Base-by-base conservation (phyloP, 2,113 vertebrate genomes). In the Sebastes fasciatus region DNA sequence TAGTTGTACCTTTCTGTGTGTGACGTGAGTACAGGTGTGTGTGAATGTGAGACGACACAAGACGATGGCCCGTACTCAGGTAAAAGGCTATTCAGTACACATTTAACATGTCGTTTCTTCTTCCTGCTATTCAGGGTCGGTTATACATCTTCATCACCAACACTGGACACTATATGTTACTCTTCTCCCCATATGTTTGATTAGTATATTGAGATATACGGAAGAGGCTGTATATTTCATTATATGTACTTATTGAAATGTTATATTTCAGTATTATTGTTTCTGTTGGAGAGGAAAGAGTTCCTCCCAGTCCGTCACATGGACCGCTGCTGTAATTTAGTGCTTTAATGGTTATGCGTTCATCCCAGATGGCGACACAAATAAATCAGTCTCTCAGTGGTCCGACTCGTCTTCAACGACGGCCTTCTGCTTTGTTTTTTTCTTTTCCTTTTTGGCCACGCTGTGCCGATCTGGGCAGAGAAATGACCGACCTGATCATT, bases 311-410 rank as follows among this genome's bases (percentile, higher is more conserved):
- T 34, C 34, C 34, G 34, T 34, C 34, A 34, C 60, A 49, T 55
- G 80, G 75, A 81, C 82, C 60, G 69, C 84, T 86, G 84, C 86
- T 94, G 91, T 93, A 89, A 86, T 87, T 89, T 90, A 82, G 51
- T 69, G 86, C 90, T 92, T 91, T 79, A 76, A 71, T 82, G 75
- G 66, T 84, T 73, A 62, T 83, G 77, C 34, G 82, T 82, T 66
- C 17, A 69, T n/a, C 67, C 61, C 66, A 60, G 34, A 9, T 66
- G 76, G 49, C 34, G 40, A 74, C 77, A 21, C 42, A 48, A 34
- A 34, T 34, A 34, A 34, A 34, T 34, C 34, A 34, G 34, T 34
- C 34, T 34, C 34, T 34, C 34, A 34, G 34, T 34, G 34, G 34
- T 34, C 34, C 34, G 34, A 34, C 34, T 34, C 34, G 34, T 34